Percentiles rank a stretch among this genome's conserved stretches.
These are phyloP conservation scores for Eufriesea mexicana DNA, from an alignment of 1,140 invertebrate genomes.

Conservation along the genomic window DNA sequence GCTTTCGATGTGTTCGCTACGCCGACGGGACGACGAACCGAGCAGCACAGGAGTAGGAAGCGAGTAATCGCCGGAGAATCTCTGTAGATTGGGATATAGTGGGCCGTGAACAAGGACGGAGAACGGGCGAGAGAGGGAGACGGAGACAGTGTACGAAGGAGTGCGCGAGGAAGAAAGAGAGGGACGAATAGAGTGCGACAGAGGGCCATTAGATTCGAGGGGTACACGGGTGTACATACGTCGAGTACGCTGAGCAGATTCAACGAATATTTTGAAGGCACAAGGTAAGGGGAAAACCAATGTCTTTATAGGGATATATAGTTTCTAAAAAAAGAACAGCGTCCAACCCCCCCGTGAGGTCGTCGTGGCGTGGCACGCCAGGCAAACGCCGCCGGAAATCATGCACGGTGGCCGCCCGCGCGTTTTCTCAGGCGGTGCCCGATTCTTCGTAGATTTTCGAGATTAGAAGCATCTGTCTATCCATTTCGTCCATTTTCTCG, in stretches of 20 bases:
- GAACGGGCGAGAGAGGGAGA: conserved; percentile 18
- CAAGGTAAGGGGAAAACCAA: conserved; percentile 50
- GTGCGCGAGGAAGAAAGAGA: conserved; percentile 41
- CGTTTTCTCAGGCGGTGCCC: conserved; percentile 46
- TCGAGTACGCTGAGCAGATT: conserved; percentile 34
- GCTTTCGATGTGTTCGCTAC: conserved; percentile 69
- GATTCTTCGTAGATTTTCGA: not conserved
- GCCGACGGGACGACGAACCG: conserved; percentile 65
- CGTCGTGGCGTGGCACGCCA: conserved; percentile 66
- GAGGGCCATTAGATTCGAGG: conserved; percentile 35
- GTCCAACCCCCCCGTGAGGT: conserved; percentile 20
- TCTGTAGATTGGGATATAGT: conserved; percentile 51
- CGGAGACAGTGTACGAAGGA: conserved; percentile 41
- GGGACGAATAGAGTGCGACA: conserved; percentile 24
- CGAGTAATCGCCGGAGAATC: conserved; percentile 65
- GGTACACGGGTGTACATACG: conserved; percentile 15
- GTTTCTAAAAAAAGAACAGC: conserved; percentile 63
- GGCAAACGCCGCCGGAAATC: conserved; percentile 64
- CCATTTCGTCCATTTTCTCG: not conserved
- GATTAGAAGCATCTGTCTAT: not conserved
- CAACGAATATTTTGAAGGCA: conserved; percentile 47
- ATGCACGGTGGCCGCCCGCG: conserved; percentile 50
- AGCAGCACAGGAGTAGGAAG: conserved; percentile 61
- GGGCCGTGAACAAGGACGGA: conserved; percentile 41
- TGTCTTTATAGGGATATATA: conserved; percentile 36